Evolutionary conservation across 2,797 vertebrate species (phyloP).

Genomic region (Columba guinea): DNA sequence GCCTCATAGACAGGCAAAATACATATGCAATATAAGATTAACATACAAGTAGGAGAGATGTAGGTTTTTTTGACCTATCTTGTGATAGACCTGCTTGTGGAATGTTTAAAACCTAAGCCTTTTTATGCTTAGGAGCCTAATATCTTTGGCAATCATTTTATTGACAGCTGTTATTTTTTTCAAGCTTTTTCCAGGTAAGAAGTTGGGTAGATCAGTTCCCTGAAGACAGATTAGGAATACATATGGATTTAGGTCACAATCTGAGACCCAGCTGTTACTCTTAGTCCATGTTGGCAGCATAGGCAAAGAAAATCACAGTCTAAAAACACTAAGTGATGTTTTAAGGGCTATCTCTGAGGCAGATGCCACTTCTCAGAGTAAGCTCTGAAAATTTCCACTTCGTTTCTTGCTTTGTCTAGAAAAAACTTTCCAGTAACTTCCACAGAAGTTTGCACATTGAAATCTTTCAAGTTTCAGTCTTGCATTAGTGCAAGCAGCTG

Average conservation of each 20-base stretch:
- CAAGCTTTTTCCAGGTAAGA: neutral
- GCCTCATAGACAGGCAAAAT: neutral
- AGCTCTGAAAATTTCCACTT: neutral
- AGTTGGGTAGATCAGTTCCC: neutral
- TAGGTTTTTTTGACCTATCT: neutral
- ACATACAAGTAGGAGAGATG: fast-evolving
- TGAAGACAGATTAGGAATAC: neutral
- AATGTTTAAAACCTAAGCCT: neutral
- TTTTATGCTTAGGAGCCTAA: neutral
- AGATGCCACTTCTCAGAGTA: neutral
- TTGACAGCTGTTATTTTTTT: neutral
- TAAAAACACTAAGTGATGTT: neutral
- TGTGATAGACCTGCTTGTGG: neutral
- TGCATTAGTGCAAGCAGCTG: neutral
- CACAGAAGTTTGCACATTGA: neutral
- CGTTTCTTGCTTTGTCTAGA: neutral
- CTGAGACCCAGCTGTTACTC: neutral
- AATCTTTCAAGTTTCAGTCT: neutral
- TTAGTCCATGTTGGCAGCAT: neutral
- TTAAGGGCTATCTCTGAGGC: too few relatives aligned
- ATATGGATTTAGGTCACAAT: neutral
- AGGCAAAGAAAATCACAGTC: neutral
- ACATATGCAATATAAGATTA: neutral
- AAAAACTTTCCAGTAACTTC: neutral
- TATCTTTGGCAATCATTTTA: neutral